These are phyloP conservation scores for Thyatira batis DNA, from an alignment of 2,888 invertebrate genomes.

Conservation along the genomic window DNA sequence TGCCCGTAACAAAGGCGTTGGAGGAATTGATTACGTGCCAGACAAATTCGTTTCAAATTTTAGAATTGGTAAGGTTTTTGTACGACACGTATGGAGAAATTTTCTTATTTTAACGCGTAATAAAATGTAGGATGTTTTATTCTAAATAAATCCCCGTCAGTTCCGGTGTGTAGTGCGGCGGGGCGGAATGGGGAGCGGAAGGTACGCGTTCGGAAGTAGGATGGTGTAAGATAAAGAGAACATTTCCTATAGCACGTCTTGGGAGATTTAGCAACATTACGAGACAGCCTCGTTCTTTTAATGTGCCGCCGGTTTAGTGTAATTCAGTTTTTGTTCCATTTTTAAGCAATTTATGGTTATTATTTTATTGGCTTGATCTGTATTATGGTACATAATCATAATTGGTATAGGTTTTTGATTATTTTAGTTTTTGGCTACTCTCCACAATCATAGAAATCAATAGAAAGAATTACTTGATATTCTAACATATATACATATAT, in stretches of 20 bases:
- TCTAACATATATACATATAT: no score
- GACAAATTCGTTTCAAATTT: neutral
- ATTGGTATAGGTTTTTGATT: no score
- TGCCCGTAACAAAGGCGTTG: neutral
- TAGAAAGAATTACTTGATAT: no score
- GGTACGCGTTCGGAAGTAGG: slow-evolving; percentile 74
- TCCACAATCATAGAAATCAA: no score
- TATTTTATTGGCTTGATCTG: neutral
- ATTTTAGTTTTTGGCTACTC: no score
- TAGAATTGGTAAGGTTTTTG: neutral
- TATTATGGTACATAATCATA: no score
- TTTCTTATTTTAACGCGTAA: slow-evolving; percentile 25
- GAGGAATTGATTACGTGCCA: neutral
- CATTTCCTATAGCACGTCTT: slow-evolving; percentile 79
- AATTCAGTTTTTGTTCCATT: slow-evolving; percentile 41
- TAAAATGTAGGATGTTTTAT: slow-evolving; percentile 54
- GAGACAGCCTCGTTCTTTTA: slow-evolving; percentile 56
- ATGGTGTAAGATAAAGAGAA: slow-evolving; percentile 81
- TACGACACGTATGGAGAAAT: slow-evolving; percentile 11
- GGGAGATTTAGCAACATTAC: slow-evolving; percentile 76
- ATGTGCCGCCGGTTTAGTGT: slow-evolving; percentile 44
- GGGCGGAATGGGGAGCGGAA: slow-evolving; percentile 69
- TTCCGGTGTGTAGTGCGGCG: slow-evolving; percentile 69
- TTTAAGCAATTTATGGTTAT: neutral
- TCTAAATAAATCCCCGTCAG: slow-evolving; percentile 68